These are phyloP conservation scores for Quiscalus mexicanus DNA, from an alignment of 2,113 vertebrate genomes.

Conservation along the genomic window DNA sequence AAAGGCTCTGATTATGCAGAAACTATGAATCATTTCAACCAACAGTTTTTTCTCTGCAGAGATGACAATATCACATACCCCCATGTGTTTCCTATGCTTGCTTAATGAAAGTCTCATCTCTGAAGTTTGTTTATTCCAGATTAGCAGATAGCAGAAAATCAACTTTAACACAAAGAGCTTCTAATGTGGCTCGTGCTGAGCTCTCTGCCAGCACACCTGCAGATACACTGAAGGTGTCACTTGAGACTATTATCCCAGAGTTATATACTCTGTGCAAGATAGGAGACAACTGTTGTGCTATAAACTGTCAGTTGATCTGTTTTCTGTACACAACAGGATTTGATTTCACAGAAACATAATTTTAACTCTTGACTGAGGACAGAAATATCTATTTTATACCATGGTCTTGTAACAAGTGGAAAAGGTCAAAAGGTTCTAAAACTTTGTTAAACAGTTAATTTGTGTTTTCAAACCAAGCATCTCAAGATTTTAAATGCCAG, in stretches of 20 bases:
- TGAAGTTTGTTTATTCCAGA: conserved; percentile 46
- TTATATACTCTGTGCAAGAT: neutral
- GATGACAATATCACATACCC: neutral
- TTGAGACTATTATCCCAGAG: neutral
- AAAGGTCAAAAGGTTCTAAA: neutral
- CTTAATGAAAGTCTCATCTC: conserved; percentile 6
- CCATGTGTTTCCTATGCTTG: conserved; percentile 20
- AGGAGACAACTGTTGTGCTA: neutral
- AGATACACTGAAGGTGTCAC: neutral
- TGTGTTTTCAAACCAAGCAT: neutral
- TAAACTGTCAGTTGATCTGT: neutral
- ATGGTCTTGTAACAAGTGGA: neutral
- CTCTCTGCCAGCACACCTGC: conserved; percentile 43
- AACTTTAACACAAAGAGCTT: conserved; percentile 17
- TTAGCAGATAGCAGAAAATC: conserved; percentile 35
- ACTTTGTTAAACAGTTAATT: neutral
- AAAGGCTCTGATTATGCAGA: neutral
- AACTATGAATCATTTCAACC: neutral
- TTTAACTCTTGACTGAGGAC: neutral
- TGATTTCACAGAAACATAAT: conserved; percentile 22
- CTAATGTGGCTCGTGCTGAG: neutral
- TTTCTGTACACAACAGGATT: neutral
- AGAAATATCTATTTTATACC: neutral
- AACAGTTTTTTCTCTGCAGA: neutral
- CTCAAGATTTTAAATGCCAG: neutral